Evolutionary conservation across 2,797 vertebrate species (phyloP), one percentile per base, ranked within the genome.

Genomic region (Poecilia velifera): DNA sequence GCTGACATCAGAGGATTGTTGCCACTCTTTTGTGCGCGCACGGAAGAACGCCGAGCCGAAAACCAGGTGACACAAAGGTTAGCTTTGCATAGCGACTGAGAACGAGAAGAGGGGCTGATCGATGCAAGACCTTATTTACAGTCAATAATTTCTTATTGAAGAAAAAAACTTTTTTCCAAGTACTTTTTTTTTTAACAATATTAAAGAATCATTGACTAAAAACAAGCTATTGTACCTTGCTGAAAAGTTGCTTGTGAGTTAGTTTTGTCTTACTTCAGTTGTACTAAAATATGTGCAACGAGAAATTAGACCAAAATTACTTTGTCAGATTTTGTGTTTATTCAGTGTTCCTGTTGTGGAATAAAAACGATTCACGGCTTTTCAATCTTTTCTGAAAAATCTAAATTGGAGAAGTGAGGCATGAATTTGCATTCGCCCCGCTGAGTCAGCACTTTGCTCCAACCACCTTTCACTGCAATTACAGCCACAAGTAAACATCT

Each of bases 51-150:
- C 31, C 0, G 74, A 66, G 53, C 64, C 20, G 4, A 22, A 34
- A 80, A n/a, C 39, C 31, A 28, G 31, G 22, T 25, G 46, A 72
- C 5, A 6, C 46, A 14, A 68, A 62, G 49, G 18, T 34, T 31
- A 53, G 34, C 31, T 82, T 76, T 41, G 6, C 74, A 70, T 68
- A 6, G 36, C 28, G 28, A 76, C 12, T 36, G 16, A 25, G 76
- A 55, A 12, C 41, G 1, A 3, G 13, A 34, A 53, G 72, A 62
- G n/a, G 4, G 34, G 66, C 43, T 13, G 10, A 43, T 70, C 66
- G 13, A 46, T 16, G 3, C 14, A 14, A 46, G 45, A 46, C 13
- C 13, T 14, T 46, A 46, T 46, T 46, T 46, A 46, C 14, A 46
- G 45, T 46, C 45, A 10, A 45, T 10, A 46, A 46, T 16, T 46